phyloP scores from a whole-genome alignment of 2,113 vertebrate genomes.

The Meles meles region DNA sequence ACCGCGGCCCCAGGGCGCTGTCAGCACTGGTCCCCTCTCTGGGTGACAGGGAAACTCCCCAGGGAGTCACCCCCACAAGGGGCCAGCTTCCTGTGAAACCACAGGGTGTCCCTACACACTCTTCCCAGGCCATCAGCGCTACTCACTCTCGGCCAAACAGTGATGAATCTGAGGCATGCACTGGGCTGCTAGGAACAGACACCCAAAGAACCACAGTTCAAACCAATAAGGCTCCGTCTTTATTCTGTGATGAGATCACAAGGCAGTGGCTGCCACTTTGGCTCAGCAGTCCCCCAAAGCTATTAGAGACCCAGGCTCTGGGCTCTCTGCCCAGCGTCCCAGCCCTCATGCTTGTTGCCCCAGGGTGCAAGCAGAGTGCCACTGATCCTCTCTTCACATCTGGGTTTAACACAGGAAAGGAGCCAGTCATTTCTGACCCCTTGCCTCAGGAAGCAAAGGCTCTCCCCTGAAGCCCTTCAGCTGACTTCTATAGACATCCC shows the following conservation, averaged over 20 bases:
- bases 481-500: neutral
- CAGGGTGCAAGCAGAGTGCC: neutral
- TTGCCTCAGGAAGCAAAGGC: neutral
- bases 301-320: neutral
- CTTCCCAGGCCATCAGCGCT: neutral
- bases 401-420: neutral
- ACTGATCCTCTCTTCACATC: neutral
- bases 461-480: neutral
- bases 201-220: neutral
- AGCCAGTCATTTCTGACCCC: neutral
- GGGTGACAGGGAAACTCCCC: neutral
- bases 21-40: neutral
- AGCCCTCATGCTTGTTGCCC: neutral
- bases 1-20: neutral
- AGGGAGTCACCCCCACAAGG: neutral
- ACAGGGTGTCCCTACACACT: neutral
- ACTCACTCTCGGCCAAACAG: neutral
- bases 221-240: neutral
- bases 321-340: neutral
- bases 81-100: neutral
- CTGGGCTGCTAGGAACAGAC: neutral
- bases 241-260: rapidly evolving
- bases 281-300: neutral
- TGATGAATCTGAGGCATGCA: neutral
- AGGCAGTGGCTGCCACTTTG: rapidly evolving